Evolutionary conservation across 53 echinoderm and acorn worm genomes (phyloP), one percentile per base, ranked within the genome.

Genomic region (Henricia sp.): DNA sequence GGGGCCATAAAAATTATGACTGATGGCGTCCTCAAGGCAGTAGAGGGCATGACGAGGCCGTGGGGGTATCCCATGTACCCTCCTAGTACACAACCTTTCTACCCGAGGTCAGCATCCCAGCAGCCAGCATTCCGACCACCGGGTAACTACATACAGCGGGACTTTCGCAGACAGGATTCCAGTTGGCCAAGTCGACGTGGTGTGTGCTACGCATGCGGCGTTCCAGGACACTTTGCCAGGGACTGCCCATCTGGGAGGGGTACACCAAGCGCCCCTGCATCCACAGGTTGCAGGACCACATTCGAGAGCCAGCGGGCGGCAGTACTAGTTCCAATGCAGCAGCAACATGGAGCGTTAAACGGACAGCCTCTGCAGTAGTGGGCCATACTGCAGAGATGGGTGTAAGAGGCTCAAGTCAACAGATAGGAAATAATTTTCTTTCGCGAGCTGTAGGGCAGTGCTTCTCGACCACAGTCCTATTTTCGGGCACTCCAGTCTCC

Each of bases 401-500:
- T 1, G 30, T 38, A 29, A 17, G 28, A 44, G 67, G 37, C 25
- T 32, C 20, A 20, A 24, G 26, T 12, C 37, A 11, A 27, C 4
- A 46, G 25, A 40, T 20, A 52, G 33, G 33, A 32, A 9, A 10
- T 10, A 65, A 28, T n/a, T 67, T 83, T 10, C 30, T 50, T 8
- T 48, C 83, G 44, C 43, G 37, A 27, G 30, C 67, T 28, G 68
- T 83, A 4, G 83, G 83, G 0, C 68, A 83, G 30, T 83, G 83
- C 30, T 83, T 11, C 36, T 69, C 83, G 0, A 50, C 50, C 0
- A 21, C 2, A 1, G 83, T 68, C 2, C 0, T 38, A 36, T 83
- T 83, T 28, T 19, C 19, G 13, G 21, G n/a, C 2, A 19, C 50
- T 34, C 8, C 27, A 26, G 34, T 84, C 25, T 2, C 58, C 3